phyloP scores from a whole-genome alignment of 2,113 vertebrate genomes.

The Ochotona princeps region DNA sequence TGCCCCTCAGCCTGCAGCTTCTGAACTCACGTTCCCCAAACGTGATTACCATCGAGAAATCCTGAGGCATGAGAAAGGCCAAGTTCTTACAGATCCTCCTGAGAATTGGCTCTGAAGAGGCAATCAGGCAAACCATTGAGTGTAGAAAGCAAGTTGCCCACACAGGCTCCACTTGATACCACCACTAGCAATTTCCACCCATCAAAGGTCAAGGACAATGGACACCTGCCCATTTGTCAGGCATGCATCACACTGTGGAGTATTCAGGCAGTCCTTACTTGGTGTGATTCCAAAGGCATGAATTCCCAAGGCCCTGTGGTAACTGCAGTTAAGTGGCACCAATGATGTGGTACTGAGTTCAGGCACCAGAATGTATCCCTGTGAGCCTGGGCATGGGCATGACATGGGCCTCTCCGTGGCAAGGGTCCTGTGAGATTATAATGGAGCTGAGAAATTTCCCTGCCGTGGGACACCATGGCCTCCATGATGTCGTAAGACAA shows the following conservation, averaged over 20 bases:
- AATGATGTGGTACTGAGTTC: not conserved
- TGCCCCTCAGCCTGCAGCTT: not conserved
- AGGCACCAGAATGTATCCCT: not conserved
- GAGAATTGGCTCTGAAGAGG: not conserved
- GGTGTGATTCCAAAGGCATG: not conserved
- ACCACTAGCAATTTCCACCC: not conserved
- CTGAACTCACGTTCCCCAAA: not conserved
- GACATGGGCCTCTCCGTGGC: too few relatives aligned
- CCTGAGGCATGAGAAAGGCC: not conserved
- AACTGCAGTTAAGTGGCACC: not conserved
- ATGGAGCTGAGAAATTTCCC: too few relatives aligned
- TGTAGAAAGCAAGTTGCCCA: not conserved
- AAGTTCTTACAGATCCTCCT: not conserved
- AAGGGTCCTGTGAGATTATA: too few relatives aligned
- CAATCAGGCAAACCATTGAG: not conserved
- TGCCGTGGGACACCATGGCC: too few relatives aligned
- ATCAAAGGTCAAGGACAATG: not conserved
- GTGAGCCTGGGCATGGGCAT: not conserved
- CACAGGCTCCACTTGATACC: not conserved
- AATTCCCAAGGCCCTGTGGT: not conserved
- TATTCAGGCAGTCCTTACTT: not conserved
- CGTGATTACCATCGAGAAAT: not conserved
- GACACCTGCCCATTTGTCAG: not conserved
- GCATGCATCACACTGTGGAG: not conserved
- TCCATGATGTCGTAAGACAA: too few relatives aligned